Evolutionary conservation across 1,140 invertebrate genomes (phyloP).

Genomic region (Drosophila watanabei): DNA sequence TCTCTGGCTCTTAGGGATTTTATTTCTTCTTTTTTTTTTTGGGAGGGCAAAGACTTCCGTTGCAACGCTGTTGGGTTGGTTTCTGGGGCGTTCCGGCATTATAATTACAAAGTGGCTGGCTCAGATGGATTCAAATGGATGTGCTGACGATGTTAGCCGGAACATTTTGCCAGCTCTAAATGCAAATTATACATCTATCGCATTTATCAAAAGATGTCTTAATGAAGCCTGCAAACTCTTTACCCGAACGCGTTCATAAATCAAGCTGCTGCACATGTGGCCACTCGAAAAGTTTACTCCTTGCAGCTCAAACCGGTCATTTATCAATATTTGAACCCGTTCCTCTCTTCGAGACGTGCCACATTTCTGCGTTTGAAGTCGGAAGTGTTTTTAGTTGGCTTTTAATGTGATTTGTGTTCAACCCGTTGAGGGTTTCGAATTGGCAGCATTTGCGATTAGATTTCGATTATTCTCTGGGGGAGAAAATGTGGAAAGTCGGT

Average conservation of each 20-base stretch:
- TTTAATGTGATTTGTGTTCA: conserved; percentile 28
- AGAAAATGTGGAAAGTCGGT: neutral
- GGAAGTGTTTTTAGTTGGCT: conserved; percentile 23
- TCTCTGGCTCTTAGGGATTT: conserved; percentile 28
- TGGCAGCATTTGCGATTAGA: conserved; percentile 22
- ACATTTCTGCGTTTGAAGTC: conserved; percentile 13
- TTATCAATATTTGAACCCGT: conserved; percentile 43
- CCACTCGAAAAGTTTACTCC: conserved; percentile 41
- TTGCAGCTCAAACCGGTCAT: conserved; percentile 25
- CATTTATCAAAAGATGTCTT: conserved; percentile 37
- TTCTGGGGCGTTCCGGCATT: conserved; percentile 23
- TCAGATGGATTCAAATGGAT: conserved; percentile 23
- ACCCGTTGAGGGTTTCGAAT: conserved; percentile 25
- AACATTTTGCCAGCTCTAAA: conserved; percentile 22
- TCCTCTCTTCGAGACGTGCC: neutral
- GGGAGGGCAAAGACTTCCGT: conserved; percentile 3
- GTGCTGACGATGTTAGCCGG: neutral
- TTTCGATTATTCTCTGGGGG: conserved; percentile 12
- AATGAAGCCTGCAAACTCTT: conserved; percentile 33
- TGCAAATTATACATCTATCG: conserved; percentile 48
- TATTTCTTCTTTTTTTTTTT: conserved; percentile 4
- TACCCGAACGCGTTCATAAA: conserved; percentile 35
- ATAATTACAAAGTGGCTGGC: conserved; percentile 53
- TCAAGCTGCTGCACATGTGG: conserved; percentile 39
- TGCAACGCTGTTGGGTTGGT: conserved; percentile 11